Percentiles rank a stretch among this genome's conserved stretches.
Conservation (phyloP, 2,888 invertebrate species). For the Smittia sp. region DNA sequence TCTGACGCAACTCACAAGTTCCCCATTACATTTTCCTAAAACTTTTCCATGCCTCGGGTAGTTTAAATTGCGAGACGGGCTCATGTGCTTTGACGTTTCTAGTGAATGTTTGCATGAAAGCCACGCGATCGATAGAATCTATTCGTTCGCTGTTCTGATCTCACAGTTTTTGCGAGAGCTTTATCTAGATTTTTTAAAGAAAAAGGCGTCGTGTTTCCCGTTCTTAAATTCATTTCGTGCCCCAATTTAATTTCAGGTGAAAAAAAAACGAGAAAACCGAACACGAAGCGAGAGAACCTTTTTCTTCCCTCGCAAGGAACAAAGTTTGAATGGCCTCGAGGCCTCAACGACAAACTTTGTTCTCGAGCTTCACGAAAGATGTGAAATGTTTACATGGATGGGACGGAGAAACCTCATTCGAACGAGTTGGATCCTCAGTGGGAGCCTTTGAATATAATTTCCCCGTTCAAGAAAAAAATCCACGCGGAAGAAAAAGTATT, state of each 20-base stretch:
- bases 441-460: too few species aligned
- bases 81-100: not conserved
- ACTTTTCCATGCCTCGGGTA: not conserved
- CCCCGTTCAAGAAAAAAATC: too few species aligned
- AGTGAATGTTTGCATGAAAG: conserved; percentile 1
- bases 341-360: not conserved
- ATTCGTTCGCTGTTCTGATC: too few species aligned
- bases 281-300: too few species aligned
- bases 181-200: too few species aligned
- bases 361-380: not conserved
- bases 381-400: not conserved
- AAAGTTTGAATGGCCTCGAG: not conserved
- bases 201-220: too few species aligned
- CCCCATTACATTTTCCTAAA: not conserved
- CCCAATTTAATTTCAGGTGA: too few species aligned
- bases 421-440: not conserved
- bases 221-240: too few species aligned
- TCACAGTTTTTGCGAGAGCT: too few species aligned
- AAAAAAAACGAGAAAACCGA: not conserved
- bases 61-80: not conserved
- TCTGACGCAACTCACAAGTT: not conserved
- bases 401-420: not conserved
- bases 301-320: too few species aligned
- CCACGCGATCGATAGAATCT: not conserved
- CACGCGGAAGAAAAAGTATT: too few species aligned